Evolutionary conservation across 2,888 invertebrate genomes (phyloP), one percentile per base, ranked within the genome.

Genomic region (Zaprionus obscuricornis): DNA sequence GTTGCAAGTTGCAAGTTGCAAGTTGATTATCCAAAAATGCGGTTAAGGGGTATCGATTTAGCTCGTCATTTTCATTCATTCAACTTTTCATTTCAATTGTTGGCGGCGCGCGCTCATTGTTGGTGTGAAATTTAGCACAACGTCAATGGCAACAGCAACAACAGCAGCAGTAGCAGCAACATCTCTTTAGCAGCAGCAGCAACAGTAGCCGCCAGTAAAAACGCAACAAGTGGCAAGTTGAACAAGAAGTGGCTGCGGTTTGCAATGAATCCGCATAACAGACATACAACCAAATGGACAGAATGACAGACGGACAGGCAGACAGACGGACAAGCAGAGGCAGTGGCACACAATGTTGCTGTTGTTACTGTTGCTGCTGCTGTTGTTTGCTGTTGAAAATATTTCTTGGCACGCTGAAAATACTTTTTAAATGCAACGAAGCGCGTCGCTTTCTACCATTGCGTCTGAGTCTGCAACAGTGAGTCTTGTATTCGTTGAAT

Each of bases 11-110:
- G 14, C 29, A n/a, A 42, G 17, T 8, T 8, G 24, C 31, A 8
- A 16, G 78, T 78, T 73, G 78, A 82, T 78, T 78, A 78, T 70
- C 78, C 75, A 79, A 83, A 77, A 83, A 81, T 81, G 81, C 73
- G 75, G 81, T 81, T 81, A 82, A 84, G 81, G n/a, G n/a, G 81
- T 82, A 82, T 82, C 81, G 81, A 83, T 81, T 83, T 81, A 83
- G 74, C 52, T 51, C 33, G 39, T 77, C 77, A 79, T 72, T 83
- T 72, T 81, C 81, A 79, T 83, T 79, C 84, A 83, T 76, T 83
- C n/a, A 83, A 72, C 52, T 51, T 37, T 34, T 77, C 77, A 79
- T 72, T 83, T 72, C 77, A 84, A 79, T 83, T 79, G 79, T 79
- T 76, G 79, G 84, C 70, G 73, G 77, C 84, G 66, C 74, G 81